phyloP scores from a whole-genome alignment of 2,888 invertebrate genomes.

The Drosophila neotestacea region DNA sequence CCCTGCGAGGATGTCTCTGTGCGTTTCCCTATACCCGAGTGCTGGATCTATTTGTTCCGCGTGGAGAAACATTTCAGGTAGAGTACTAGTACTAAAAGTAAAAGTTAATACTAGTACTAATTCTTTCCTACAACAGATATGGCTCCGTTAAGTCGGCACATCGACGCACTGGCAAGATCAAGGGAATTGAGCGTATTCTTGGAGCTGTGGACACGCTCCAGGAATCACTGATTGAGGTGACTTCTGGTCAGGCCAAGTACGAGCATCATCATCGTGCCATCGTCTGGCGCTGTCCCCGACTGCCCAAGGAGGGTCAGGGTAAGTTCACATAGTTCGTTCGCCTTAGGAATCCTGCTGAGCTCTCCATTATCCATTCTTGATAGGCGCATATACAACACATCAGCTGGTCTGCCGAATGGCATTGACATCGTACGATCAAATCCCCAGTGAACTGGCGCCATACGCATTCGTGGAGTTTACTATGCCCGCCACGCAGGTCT shows the following conservation, averaged over 20 bases:
- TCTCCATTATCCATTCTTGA: slow-evolving; percentile 42
- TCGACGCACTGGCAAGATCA: slow-evolving; percentile 94
- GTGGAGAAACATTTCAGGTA: slow-evolving; percentile 97
- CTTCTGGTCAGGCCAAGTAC: slow-evolving; percentile 98
- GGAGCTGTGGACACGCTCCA: slow-evolving; percentile 96
- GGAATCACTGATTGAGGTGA: slow-evolving; percentile 97
- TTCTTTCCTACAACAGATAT: slow-evolving; percentile 87
- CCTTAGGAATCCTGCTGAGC: background rate
- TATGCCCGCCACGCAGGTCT: slow-evolving; percentile 98
- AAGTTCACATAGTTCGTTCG: slow-evolving; percentile 33
- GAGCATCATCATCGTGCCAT: slow-evolving; percentile 99
- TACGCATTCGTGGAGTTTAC: slow-evolving; percentile 97
- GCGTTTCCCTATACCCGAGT: slow-evolving; percentile 98
- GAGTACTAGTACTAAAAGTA: background rate
- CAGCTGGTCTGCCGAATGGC: slow-evolving; percentile 97
- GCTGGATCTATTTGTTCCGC: slow-evolving; percentile 99
- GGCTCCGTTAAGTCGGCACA: slow-evolving; percentile 98
- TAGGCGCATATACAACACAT: slow-evolving; percentile 99
- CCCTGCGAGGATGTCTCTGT: slow-evolving; percentile 99
- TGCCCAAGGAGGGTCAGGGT: slow-evolving; percentile 99
- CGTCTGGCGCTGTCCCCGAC: slow-evolving; percentile 98
- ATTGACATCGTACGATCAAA: slow-evolving; percentile 98
- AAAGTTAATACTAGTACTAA: background rate
- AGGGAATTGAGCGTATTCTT: slow-evolving; percentile 95
- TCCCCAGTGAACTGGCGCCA: slow-evolving; percentile 96